phyloP scores from a whole-genome alignment of 1,140 invertebrate species.

The Bombyx mori region DNA sequence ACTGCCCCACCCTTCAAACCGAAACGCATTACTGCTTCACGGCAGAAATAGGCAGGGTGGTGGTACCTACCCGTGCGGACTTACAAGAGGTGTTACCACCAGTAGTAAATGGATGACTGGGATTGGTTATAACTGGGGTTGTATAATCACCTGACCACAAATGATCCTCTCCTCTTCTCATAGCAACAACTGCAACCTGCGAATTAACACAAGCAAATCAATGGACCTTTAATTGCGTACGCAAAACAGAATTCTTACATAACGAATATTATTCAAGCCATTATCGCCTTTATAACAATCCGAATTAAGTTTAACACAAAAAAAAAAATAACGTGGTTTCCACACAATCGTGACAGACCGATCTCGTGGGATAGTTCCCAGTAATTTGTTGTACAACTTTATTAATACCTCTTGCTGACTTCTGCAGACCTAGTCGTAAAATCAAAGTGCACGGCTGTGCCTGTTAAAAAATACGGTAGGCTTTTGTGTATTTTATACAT shows the following conservation, averaged over 20 bases:
- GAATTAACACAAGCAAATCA: too few relatives aligned
- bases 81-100: too few relatives aligned
- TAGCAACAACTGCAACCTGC: too few relatives aligned
- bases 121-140: too few relatives aligned
- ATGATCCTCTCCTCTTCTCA: too few relatives aligned
- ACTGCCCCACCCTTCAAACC: too few relatives aligned
- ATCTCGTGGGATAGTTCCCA: conserved; percentile 46
- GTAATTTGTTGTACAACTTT: conserved; percentile 21
- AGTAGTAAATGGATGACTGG: too few relatives aligned
- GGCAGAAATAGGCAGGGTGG: too few relatives aligned
- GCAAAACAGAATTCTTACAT: neutral
- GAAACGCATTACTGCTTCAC: too few relatives aligned
- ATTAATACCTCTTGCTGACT: conserved; percentile 7
- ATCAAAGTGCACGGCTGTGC: neutral
- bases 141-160: too few relatives aligned
- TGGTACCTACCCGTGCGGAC: too few relatives aligned
- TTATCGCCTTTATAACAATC: conserved; percentile 1
- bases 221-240: neutral
- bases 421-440: conserved; percentile 20
- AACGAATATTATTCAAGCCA: neutral
- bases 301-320: conserved; percentile 2
- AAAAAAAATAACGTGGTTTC: conserved; percentile 6
- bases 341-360: conserved; percentile 19
- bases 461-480: neutral
- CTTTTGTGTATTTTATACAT: too few relatives aligned